Base-by-base conservation (phyloP, 2,888 invertebrate species). In the Petrolisthes cinctipes region DNA sequence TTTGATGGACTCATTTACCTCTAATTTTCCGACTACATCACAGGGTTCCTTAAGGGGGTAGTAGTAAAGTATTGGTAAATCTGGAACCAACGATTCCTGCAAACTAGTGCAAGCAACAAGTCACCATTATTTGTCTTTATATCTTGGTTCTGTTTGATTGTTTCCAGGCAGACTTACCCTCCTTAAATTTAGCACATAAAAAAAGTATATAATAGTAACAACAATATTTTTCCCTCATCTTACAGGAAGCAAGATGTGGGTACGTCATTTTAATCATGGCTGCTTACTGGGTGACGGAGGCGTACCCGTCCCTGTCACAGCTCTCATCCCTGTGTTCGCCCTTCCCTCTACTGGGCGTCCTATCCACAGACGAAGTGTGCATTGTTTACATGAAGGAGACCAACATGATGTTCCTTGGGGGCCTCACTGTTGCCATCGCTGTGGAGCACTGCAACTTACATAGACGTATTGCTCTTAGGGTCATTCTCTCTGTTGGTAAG, bases 391-490 rank as follows among this genome's bases (percentile, higher is more conserved):
- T 97, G 92, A 96, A 96, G 93, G 96, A 96, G 92, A 96, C 96
- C 0, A 95, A 96, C 92, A 96, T 96, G 94, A 96, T 97, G 96
- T 96, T 97, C 92, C 95, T 97, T 93, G 97, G 97, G 0, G 97
- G 98, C 37, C 94, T 98, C 91, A 96, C 98, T 93, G 96, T 98
- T 85, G 98, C 98, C 0, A 95, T 97, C 0, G 97, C 97, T 0
- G 96, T 98, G 0, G 98, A 98, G 93, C 96, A 96, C 92, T 97
- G 97, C 91, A 97, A 97, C 92, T 93, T 98, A 53, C 98, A 98
- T 91, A 96, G 96, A 92, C 94, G 98, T 91, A 95, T 98, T 1
- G 97, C 98, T 0, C 93, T 98, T 84, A 95, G 96, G 92, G 96
- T 97, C 4, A 96, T 98, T 83, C 95, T 96, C 92, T 94, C 75